These are phyloP conservation scores for Gordius sp. DNA, from an alignment of 2,888 invertebrate genomes.

Conservation along the genomic window DNA sequence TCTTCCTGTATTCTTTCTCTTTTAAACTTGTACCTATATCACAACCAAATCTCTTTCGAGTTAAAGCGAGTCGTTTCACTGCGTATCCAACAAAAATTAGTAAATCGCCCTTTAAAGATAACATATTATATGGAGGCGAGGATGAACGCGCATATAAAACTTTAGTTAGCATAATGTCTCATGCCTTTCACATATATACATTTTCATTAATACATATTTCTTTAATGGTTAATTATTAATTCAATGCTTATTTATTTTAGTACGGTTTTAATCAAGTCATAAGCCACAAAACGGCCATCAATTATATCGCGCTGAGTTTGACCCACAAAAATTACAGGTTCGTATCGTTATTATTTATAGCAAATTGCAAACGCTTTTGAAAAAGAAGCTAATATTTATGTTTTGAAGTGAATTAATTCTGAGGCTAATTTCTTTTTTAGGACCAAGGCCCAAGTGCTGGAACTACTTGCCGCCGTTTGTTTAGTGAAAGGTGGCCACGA, in stretches of 20 bases:
- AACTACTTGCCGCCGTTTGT: conserved; percentile 86
- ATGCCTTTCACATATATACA: conserved; percentile 11
- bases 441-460: conserved; percentile 82
- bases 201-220: conserved; percentile 1
- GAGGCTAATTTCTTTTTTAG: conserved; percentile 31
- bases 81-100: too few species aligned
- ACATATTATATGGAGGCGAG: too few species aligned
- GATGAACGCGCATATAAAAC: too few species aligned
- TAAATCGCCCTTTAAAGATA: too few species aligned
- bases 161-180: too few species aligned
- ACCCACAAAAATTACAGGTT: conserved; percentile 71
- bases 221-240: neutral
- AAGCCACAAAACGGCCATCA: conserved; percentile 84
- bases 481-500: conserved; percentile 96
- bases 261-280: conserved; percentile 97
- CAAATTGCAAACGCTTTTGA: neutral
- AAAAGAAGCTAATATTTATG: neutral
- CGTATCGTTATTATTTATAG: conserved; percentile 19
- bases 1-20: too few species aligned
- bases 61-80: too few species aligned
- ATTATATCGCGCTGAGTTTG: conserved; percentile 79
- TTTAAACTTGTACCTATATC: too few species aligned
- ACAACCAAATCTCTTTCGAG: too few species aligned
- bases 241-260: conserved; percentile 34
- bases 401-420: neutral